Base-by-base conservation (phyloP, 2,888 invertebrate species). In the Hypomecis punctinalis region DNA sequence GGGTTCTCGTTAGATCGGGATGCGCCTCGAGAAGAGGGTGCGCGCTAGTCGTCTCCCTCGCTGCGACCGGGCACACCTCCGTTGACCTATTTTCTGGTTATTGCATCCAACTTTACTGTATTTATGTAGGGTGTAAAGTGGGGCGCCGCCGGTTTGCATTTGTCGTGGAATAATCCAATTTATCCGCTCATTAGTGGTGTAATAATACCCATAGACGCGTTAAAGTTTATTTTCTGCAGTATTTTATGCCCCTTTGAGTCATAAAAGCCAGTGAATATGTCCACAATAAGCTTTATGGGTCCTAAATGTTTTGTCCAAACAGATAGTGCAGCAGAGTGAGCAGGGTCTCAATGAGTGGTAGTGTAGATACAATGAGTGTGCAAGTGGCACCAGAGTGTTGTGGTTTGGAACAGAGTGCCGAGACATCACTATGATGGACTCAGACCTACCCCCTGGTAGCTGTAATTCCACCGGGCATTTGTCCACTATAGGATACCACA, bases 41-140 rank as follows among this genome's bases (percentile, higher is more conserved):
- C 86, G 79, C 82, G 84, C 80, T 74, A 80, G 81, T 80, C 80
- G 84, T 88, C 86, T 86, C 87, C 84, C 78, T 86, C 86, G 82
- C 81, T 83, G 83, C 78, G 86, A 80, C 86, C 85, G 88, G 91
- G 90, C 92, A 89, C 91, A 91, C 92, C 92, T 91, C 90, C 85
- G 85, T 83, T 93, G 93, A 93, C 93, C 93, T 92, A 93, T 92
- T 89, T 93, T 90, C 93, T 90, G 89, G 86, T 84, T 92, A 90
- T 84, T 93, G 91, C 91, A 91, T 92, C 82, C 85, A 83, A 86
- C 83, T 85, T 89, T 87, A 86, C 86, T 91, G 91, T 91, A 90
- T 90, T 39, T 39, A 88, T 88, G 86, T 88, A 80, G 77, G 88
- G 83, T 87, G 85, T 81, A 84, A 90, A 86, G 76, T 89, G 83